phyloP scores from a whole-genome alignment of 2,113 vertebrate genomes.

The Chinchilla lanigera region DNA sequence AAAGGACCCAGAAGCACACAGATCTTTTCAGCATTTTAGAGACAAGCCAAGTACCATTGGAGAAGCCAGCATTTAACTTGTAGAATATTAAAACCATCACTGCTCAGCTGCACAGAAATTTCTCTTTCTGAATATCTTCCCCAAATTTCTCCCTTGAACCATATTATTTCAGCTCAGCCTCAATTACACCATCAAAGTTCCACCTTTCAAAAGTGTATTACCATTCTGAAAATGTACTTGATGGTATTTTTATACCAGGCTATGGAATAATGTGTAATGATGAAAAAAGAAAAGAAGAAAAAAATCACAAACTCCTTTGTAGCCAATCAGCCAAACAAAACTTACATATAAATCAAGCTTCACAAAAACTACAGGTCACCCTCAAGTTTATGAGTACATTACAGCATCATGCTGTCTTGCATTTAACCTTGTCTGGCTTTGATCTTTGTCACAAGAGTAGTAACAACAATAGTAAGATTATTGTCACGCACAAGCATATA shows the following conservation, averaged over 20 bases:
- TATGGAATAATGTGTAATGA: constrained; percentile 24
- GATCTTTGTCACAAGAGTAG: neutral
- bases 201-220: constrained; percentile 43
- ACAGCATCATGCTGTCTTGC: neutral
- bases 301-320: neutral
- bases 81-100: constrained; percentile 37
- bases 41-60: constrained; percentile 13
- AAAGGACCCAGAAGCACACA: neutral
- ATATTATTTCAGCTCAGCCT: constrained; percentile 64
- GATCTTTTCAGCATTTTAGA: constrained; percentile 34
- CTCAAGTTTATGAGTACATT: constrained; percentile 8
- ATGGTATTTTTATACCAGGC: neutral
- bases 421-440: neutral
- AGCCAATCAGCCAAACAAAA: constrained; percentile 40
- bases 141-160: constrained; percentile 60
- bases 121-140: constrained; percentile 43
- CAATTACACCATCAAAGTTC: constrained; percentile 64
- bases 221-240: constrained; percentile 56
- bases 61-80: constrained; percentile 38
- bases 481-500: neutral
- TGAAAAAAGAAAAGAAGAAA: neutral
- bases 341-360: constrained; percentile 52
- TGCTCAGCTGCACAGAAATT: constrained; percentile 33
- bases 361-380: neutral
- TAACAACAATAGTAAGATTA: neutral